Base-by-base conservation (phyloP, 1,140 invertebrate genomes). In the Drosophila kikkawai region DNA sequence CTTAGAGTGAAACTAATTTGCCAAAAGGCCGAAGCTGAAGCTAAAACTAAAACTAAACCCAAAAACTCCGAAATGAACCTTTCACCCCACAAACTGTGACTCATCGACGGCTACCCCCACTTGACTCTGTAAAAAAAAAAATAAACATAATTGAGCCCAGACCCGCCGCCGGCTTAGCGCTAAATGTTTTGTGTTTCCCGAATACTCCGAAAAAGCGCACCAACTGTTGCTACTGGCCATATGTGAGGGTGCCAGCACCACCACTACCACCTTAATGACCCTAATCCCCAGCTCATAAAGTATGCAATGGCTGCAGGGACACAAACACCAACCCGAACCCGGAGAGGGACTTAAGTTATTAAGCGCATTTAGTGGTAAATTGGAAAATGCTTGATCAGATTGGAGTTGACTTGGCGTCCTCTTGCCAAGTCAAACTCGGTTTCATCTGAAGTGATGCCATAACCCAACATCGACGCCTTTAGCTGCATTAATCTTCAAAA, bases 211-310 rank as follows among this genome's bases (percentile, higher is more conserved):
- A 12, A 22, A 12, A 22, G 50, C 64, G 37, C 69, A 36, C 58
- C 76, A 83, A 83, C 81, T 83, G 81, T 83, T 83, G 81, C 76
- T 82, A 39, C 50, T 59, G 51, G 13, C 53, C 53, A 66, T 42
- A 55, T 53, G 47, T 39, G 45, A 48, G 12, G 51, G 66, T 17
- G 26, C 26, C 26, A 29, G 8, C 17, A 39, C 3, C 47, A 50
- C 29, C 29, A 12, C 11, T 13, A 19, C 13, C 56, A 59, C 80
- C 80, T 83, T 83, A 83, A 83, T 83, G 81, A 76, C 81, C 81
- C 75, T 84, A 84, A 84, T 84, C 81, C 81, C 77, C 48, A 22
- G 71, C 81, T 83, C 81, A 83, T 83, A 76, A 83, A 82, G 64
- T 82, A 82, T 82, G 80, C 80, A 82, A 79, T 53, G 75, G 63